Percentiles rank a stretch among this genome's conserved stretches.
Conservation (phyloP, 2,113 vertebrate species). For the Willisornis vidua region DNA sequence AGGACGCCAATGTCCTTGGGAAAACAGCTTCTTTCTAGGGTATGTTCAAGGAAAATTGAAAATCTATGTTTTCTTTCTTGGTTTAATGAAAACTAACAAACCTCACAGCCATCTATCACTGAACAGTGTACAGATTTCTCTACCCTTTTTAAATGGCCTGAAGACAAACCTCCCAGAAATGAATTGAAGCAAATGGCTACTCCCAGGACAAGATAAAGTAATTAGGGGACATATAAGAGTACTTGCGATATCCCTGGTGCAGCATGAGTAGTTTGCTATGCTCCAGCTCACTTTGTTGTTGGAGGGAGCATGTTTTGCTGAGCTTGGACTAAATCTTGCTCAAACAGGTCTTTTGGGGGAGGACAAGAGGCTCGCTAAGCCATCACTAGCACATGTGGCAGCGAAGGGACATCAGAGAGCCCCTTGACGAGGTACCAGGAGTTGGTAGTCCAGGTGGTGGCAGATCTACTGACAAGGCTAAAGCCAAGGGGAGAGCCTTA, state of each 20-base stretch:
- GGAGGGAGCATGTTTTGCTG: neutral
- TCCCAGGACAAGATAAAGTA: neutral
- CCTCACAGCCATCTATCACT: neutral
- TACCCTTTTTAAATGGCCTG: neutral
- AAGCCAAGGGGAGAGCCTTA: neutral
- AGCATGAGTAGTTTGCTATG: neutral
- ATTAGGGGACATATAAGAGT: neutral
- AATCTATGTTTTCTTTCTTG: neutral
- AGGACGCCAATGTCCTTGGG: neutral
- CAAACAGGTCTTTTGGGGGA: neutral
- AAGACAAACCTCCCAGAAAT: neutral
- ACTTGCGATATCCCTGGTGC: neutral
- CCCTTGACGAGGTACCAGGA: neutral
- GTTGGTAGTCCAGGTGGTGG: no score
- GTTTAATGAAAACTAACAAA: neutral
- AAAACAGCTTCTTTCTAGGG: neutral
- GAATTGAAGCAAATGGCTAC: neutral
- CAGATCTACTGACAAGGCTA: neutral
- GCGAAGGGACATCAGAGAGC: neutral
- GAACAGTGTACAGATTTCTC: neutral
- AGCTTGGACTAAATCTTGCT: neutral
- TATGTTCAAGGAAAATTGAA: neutral
- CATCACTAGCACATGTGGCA: rapidly evolving
- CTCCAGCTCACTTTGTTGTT: neutral
- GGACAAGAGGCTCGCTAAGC: neutral